Percentiles rank a stretch among this genome's conserved stretches.
These are phyloP conservation scores for Stenurella melanura DNA, from an alignment of 2,888 invertebrate genomes.

Conservation along the genomic window DNA sequence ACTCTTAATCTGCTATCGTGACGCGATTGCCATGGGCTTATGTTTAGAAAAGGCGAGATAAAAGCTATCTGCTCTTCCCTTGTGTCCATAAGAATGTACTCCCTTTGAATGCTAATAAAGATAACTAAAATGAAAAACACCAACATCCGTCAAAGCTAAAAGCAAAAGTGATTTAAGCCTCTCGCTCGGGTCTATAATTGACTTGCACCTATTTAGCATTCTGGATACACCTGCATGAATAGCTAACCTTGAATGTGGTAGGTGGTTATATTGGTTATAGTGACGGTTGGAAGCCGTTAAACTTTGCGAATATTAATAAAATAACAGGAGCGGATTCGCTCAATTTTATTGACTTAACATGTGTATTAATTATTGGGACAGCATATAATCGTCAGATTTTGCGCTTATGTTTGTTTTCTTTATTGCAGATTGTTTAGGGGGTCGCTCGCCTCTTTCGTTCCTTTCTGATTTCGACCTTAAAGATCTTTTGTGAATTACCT, in stretches of 20 bases:
- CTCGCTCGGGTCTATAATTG: background rate
- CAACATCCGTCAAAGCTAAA: constrained; percentile 18
- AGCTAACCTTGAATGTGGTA: constrained; percentile 25
- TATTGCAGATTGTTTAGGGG: too few species aligned
- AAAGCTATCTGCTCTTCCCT: constrained; percentile 1
- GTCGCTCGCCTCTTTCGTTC: too few species aligned
- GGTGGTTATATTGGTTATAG: constrained; percentile 8
- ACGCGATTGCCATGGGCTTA: background rate
- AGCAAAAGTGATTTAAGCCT: constrained; percentile 14
- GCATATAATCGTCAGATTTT: too few species aligned
- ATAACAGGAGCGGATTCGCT: background rate
- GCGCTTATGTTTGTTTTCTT: too few species aligned
- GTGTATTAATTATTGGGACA: too few species aligned
- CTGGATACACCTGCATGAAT: constrained; percentile 25
- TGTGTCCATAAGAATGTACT: background rate
- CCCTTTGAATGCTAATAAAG: constrained; percentile 11
- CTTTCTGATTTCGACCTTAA: too few species aligned
- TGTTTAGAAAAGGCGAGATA: background rate
- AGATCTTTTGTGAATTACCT: too few species aligned
- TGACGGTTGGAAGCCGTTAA: constrained; percentile 23
- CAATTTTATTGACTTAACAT: too few species aligned
- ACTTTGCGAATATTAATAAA: constrained; percentile 10
- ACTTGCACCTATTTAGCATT: constrained; percentile 14
- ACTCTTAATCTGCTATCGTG: too few species aligned
- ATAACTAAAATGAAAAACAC: constrained; percentile 11